These are phyloP conservation scores for Prunella fulvescens DNA, from an alignment of 2,113 vertebrate genomes.

Conservation along the genomic window DNA sequence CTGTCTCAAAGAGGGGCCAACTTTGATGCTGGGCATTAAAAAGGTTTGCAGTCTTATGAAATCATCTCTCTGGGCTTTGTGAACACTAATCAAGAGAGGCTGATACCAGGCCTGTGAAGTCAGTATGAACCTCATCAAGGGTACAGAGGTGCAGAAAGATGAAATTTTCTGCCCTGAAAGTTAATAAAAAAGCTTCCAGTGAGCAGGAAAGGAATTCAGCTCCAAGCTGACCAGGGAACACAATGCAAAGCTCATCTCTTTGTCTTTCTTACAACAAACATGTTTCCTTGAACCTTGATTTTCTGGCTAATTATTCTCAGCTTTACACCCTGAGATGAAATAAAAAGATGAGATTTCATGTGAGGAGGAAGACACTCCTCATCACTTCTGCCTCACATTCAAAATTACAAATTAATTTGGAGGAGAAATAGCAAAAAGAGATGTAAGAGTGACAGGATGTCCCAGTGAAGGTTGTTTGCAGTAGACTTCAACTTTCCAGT, in stretches of 20 bases:
- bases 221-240: neutral
- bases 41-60: neutral
- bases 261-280: neutral
- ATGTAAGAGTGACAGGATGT: neutral
- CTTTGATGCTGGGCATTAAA: constrained; percentile 35
- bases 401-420: neutral
- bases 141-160: neutral
- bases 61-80: neutral
- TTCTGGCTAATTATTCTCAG: neutral
- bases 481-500: neutral
- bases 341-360: neutral
- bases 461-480: neutral
- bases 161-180: neutral
- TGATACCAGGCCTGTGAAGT: neutral
- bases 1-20: neutral
- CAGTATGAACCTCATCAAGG: constrained; percentile 1
- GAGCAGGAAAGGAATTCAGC: neutral
- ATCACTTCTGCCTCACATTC: neutral
- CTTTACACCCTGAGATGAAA: neutral
- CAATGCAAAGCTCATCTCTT: neutral
- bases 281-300: neutral
- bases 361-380: neutral
- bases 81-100: constrained; percentile 4
- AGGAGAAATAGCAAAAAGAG: neutral
- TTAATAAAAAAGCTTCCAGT: neutral